Evolutionary conservation across 2,113 vertebrate genomes (phyloP).

Genomic region (Lanius ludovicianus): DNA sequence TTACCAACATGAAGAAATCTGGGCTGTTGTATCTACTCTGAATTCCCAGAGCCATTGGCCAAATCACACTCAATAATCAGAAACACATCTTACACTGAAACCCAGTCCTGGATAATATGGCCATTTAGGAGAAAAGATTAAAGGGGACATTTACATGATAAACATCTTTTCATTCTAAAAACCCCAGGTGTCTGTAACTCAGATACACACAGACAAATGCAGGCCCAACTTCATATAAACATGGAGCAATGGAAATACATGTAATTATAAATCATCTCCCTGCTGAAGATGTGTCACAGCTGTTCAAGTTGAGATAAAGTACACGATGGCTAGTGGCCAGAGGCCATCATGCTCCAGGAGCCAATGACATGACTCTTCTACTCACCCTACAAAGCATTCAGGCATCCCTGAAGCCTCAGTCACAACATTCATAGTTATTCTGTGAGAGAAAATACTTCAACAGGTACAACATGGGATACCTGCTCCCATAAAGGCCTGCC

Average conservation of each 20-base stretch:
- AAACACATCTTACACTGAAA: neutral
- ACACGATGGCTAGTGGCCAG: neutral
- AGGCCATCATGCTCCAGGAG: neutral
- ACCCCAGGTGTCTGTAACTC: neutral
- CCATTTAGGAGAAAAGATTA: neutral
- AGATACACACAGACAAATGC: neutral
- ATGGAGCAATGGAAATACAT: neutral
- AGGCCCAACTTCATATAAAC: neutral
- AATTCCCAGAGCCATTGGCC: accelerated
- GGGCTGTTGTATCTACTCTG: neutral
- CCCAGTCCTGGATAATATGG: neutral
- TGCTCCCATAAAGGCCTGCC: neutral
- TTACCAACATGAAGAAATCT: neutral
- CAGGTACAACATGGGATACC: neutral
- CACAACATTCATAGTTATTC: accelerated
- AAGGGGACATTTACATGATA: neutral
- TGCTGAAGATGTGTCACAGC: neutral
- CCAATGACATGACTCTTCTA: accelerated
- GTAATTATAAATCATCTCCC: neutral
- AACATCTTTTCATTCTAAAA: neutral
- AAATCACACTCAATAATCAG: neutral
- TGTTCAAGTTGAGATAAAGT: neutral
- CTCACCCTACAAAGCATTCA: neutral
- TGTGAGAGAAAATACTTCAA: neutral
- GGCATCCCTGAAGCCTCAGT: neutral